phyloP scores from a whole-genome alignment of 2,113 vertebrate genomes.

The Corynorhinus townsendii region DNA sequence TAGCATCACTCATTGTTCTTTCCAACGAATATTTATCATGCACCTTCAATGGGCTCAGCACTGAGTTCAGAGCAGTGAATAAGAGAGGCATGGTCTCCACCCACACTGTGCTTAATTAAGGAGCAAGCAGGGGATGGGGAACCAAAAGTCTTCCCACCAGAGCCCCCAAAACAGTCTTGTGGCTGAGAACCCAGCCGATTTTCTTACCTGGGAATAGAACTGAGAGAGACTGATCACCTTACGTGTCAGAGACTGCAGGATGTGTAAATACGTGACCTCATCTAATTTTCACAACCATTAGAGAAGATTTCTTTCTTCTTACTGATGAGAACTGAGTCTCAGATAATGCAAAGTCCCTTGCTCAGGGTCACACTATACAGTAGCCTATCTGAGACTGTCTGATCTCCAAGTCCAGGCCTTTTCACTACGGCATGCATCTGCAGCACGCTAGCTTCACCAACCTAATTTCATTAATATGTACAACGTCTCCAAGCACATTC shows the following conservation, averaged over 20 bases:
- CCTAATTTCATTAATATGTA: constrained; percentile 44
- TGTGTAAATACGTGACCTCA: not conserved
- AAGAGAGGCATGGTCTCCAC: not conserved
- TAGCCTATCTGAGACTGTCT: not conserved
- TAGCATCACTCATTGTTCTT: not conserved
- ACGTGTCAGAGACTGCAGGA: not conserved
- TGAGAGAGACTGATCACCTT: not conserved
- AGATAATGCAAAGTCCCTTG: not conserved
- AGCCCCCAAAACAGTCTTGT: not conserved
- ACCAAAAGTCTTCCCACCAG: not conserved
- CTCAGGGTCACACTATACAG: not conserved
- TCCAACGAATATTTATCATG: not conserved
- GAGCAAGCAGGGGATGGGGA: not conserved
- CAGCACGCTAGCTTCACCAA: not conserved
- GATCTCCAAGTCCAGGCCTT: not conserved
- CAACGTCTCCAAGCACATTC: not conserved
- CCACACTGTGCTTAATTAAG: not conserved
- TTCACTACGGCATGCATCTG: not conserved
- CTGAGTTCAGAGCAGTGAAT: not conserved
- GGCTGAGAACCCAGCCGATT: not conserved
- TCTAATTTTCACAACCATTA: not conserved
- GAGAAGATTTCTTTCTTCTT: not conserved
- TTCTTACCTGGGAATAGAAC: not conserved
- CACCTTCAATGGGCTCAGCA: not conserved
- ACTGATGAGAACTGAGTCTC: not conserved